These are phyloP conservation scores for Oceanodroma leucorhoa DNA, from an alignment of 2,797 vertebrate species.

Conservation along the genomic window DNA sequence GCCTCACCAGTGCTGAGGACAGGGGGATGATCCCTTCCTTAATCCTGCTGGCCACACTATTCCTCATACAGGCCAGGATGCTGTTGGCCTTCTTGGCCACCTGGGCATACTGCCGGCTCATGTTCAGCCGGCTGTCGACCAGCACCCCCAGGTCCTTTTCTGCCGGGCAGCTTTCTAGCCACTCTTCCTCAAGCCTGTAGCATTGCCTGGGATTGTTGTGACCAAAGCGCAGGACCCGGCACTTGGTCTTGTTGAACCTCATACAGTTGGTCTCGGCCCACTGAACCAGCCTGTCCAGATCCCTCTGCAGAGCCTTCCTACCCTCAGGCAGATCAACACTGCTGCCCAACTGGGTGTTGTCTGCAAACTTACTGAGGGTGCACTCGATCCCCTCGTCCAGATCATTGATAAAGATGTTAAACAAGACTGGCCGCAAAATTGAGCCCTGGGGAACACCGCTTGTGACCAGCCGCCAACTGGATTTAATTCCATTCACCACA, in stretches of 20 bases:
- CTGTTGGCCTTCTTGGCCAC: too few relatives aligned
- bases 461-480: neutral
- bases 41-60: too few relatives aligned
- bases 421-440: too few relatives aligned
- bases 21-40: too few relatives aligned
- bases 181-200: neutral
- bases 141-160: too few relatives aligned
- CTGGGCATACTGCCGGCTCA: too few relatives aligned
- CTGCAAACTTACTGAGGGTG: too few relatives aligned
- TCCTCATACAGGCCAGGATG: too few relatives aligned
- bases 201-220: neutral
- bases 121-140: fast-evolving
- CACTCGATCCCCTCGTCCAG: neutral
- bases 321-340: neutral
- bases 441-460: neutral
- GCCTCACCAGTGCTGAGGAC: too few relatives aligned
- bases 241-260: neutral
- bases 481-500: neutral
- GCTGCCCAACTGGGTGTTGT: neutral
- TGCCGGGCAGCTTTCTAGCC: too few relatives aligned
- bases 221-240: neutral
- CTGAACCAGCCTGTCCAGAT: neutral
- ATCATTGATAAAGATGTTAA: too few relatives aligned
- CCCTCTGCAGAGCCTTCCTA: neutral
- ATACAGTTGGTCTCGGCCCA: neutral